phyloP scores from a whole-genome alignment of 2,113 vertebrate genomes.

The Thalassarche chlororhynchos region DNA sequence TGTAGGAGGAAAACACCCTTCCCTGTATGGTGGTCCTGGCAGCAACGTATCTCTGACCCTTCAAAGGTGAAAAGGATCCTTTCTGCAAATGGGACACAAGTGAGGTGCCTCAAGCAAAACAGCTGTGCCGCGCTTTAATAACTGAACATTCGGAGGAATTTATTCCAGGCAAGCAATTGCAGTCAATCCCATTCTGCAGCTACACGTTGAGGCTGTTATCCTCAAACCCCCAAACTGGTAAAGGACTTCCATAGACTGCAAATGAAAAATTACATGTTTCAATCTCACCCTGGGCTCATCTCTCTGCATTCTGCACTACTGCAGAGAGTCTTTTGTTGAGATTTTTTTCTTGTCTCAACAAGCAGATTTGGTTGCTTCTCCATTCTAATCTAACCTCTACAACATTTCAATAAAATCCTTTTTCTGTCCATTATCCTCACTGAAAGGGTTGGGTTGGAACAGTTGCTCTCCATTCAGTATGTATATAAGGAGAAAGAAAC shows the following conservation, averaged over 20 bases:
- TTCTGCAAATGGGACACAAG: neutral
- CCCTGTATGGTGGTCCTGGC: rapidly evolving
- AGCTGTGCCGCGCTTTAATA: neutral
- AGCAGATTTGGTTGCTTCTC: neutral
- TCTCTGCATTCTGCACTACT: neutral
- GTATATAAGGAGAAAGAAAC: neutral
- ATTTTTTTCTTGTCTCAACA: neutral
- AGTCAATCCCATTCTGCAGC: neutral
- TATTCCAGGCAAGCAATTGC: neutral
- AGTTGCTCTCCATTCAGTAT: neutral
- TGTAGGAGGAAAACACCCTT: neutral
- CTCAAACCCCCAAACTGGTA: neutral
- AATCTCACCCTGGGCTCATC: neutral
- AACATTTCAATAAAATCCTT: neutral
- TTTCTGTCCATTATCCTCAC: neutral
- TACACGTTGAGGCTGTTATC: neutral
- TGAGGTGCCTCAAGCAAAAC: neutral
- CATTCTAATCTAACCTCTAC: neutral
- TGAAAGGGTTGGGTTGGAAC: neutral
- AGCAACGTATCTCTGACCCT: neutral
- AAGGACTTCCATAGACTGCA: neutral
- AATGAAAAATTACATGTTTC: neutral
- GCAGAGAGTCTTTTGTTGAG: neutral
- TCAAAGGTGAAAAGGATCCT: neutral
- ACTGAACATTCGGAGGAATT: neutral